phyloP scores from a whole-genome alignment of 92 coral and sea anemone species.

The Parazoanthus swiftii region DNA sequence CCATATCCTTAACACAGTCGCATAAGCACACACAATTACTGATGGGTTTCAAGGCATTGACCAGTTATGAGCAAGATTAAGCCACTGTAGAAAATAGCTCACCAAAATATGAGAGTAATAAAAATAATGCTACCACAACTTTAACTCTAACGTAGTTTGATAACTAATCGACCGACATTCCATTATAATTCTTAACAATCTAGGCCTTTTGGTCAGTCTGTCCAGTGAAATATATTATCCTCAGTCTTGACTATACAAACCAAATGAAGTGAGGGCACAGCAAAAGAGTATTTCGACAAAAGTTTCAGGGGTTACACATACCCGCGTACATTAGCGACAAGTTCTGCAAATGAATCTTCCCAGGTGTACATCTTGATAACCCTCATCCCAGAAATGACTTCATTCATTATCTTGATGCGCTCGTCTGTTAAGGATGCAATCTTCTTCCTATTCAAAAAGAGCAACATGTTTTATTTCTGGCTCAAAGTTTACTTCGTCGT shows the following conservation, averaged over 20 bases:
- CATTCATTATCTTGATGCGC: constrained; percentile 91
- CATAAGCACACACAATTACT: too few relatives aligned
- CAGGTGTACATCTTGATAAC: constrained; percentile 99
- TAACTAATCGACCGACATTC: too few relatives aligned
- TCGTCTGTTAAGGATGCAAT: constrained; percentile 79
- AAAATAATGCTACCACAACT: background rate
- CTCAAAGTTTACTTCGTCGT: too few relatives aligned
- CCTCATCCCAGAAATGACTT: constrained; percentile 96
- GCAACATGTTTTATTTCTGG: background rate
- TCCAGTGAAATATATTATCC: too few relatives aligned
- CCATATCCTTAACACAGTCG: background rate
- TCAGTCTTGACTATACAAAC: too few relatives aligned
- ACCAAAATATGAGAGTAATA: background rate
- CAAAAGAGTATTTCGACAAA: background rate
- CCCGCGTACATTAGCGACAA: constrained; percentile 83
- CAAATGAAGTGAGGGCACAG: background rate
- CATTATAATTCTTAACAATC: too few relatives aligned
- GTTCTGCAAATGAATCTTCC: constrained; percentile 86
- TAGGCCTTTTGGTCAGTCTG: too few relatives aligned
- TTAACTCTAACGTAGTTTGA: background rate
- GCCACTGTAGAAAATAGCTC: background rate
- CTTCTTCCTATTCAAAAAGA: constrained; percentile 57
- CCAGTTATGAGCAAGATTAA: too few relatives aligned
- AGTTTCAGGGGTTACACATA: constrained; percentile 23
- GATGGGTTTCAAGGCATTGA: background rate